Evolutionary conservation across 2,113 vertebrate species (phyloP).

Genomic region (Cnemophilus loriae): DNA sequence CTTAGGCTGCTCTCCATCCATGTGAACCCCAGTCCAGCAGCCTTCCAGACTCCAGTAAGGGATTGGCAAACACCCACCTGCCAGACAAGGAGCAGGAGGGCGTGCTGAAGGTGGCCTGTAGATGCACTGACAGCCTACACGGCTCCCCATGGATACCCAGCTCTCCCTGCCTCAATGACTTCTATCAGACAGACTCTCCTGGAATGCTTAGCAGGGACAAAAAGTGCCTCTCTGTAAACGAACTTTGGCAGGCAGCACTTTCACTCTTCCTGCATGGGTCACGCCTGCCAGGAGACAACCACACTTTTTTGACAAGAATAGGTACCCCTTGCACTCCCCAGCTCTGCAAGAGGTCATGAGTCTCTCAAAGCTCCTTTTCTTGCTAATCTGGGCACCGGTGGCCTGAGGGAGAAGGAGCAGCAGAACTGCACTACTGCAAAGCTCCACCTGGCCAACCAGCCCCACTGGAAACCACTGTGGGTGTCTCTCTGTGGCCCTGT

Average conservation of each 20-base stretch:
- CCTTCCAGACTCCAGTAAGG: neutral
- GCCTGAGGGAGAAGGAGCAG: neutral
- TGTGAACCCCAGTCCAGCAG: neutral
- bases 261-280: neutral
- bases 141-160: neutral
- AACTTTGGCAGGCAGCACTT: neutral
- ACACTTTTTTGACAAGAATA: neutral
- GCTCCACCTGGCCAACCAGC: neutral
- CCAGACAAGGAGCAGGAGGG: neutral
- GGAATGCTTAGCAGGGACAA: neutral
- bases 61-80: neutral
- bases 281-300: neutral
- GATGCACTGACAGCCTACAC: neutral
- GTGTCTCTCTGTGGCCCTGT: neutral
- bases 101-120: neutral
- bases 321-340: neutral
- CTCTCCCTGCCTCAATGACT: neutral
- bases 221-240: neutral
- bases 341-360: neutral
- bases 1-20: neutral
- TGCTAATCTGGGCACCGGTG: neutral
- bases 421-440: neutral
- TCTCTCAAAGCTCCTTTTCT: neutral
- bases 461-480: neutral
- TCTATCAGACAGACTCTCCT: neutral